These are phyloP conservation scores for Caenorhabditis latens DNA, from an alignment of 1,140 invertebrate species.

Conservation along the genomic window DNA sequence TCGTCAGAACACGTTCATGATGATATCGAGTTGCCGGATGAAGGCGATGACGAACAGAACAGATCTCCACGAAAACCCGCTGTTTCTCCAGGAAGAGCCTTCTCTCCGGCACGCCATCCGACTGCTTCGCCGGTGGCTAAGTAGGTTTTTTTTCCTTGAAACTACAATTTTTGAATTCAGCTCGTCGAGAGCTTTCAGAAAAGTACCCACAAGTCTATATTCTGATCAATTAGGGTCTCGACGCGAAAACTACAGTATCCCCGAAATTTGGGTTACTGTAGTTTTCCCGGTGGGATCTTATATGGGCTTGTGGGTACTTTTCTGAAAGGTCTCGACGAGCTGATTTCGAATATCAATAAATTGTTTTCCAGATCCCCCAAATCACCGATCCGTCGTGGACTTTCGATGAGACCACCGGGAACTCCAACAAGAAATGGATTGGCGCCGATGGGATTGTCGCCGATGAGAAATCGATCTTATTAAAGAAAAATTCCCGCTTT, in stretches of 20 bases:
- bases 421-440: background rate
- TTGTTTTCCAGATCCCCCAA: background rate
- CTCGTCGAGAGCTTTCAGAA: no score
- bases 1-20: background rate
- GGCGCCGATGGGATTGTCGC: background rate
- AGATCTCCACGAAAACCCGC: background rate
- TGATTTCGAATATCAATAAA: no score
- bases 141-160: background rate
- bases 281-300: no score
- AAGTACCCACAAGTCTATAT: no score
- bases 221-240: no score
- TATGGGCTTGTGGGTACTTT: no score
- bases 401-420: background rate
- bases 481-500: no score
- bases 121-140: background rate
- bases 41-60: background rate
- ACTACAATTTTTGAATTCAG: no score
- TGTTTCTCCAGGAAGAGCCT: background rate
- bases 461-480: constrained; percentile 14
- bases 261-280: no score
- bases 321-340: no score
- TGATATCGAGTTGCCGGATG: background rate
- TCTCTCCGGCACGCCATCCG: background rate
- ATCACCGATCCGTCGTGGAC: background rate
- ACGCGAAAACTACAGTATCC: no score